Percentiles rank a stretch among this genome's conserved stretches.
Evolutionary conservation across 2,113 vertebrate species (phyloP).

Genomic region (Vulpes vulpes): DNA sequence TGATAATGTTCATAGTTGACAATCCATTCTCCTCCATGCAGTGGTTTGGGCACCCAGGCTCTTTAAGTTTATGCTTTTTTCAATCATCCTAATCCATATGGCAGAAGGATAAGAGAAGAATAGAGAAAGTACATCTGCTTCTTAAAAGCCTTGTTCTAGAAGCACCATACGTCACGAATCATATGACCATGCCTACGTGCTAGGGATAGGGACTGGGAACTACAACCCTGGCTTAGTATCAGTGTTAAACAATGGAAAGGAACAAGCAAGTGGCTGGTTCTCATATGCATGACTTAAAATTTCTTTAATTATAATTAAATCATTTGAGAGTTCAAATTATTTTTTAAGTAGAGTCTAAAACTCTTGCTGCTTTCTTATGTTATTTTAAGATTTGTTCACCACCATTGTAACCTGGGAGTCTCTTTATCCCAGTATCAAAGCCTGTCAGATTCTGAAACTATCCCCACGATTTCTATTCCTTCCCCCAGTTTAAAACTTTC

Average conservation of each 20-base stretch:
- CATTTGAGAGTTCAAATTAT: not conserved
- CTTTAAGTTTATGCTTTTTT: not conserved
- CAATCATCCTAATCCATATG: not conserved
- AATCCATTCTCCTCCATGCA: not conserved
- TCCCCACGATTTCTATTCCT: not conserved
- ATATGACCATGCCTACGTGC: no score
- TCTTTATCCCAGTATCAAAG: not conserved
- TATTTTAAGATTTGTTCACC: not conserved
- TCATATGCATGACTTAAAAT: not conserved
- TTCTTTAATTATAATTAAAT: not conserved
- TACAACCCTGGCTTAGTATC: not conserved
- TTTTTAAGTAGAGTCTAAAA: conserved; percentile 5
- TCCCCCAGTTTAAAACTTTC: not conserved
- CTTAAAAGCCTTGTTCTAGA: not conserved
- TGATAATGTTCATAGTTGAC: not conserved
- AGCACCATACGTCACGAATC: rapidly evolving
- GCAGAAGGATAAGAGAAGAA: not conserved
- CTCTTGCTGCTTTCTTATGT: not conserved
- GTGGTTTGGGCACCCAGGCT: no score
- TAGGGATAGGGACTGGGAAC: not conserved
- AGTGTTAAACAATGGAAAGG: not conserved
- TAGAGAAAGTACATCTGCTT: not conserved
- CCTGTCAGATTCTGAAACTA: not conserved
- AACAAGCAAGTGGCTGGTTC: not conserved
- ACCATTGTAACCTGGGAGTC: not conserved